Evolutionary conservation across 2,113 vertebrate species (phyloP).

Genomic region (Ctenomys sociabilis): DNA sequence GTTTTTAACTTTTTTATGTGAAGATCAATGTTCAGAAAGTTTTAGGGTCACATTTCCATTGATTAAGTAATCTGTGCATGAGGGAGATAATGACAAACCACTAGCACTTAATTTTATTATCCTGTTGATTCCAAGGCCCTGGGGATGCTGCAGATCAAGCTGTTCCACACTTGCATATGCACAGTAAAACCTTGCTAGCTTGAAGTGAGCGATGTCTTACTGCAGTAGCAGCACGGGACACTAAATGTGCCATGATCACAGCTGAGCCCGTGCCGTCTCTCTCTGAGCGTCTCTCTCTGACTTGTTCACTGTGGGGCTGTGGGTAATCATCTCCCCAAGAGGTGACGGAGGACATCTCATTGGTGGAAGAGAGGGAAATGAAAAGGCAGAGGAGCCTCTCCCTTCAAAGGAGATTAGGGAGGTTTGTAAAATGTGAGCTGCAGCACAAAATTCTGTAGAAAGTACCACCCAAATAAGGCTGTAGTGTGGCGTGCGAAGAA

Average conservation of each 20-base stretch:
- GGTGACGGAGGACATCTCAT: background rate
- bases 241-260: background rate
- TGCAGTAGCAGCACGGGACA: background rate
- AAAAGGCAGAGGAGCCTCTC: background rate
- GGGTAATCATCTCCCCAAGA: background rate
- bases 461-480: background rate
- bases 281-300: background rate
- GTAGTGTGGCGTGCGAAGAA: background rate
- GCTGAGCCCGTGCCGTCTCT: background rate
- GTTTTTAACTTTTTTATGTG: background rate
- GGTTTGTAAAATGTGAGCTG: background rate
- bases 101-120: background rate
- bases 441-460: background rate
- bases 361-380: background rate
- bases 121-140: background rate
- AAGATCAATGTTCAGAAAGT: constrained; percentile 15
- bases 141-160: background rate
- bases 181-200: background rate
- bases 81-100: background rate
- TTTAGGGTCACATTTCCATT: background rate
- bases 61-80: background rate
- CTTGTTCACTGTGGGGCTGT: background rate
- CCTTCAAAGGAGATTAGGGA: background rate
- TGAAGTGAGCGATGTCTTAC: background rate
- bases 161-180: background rate